A percentile compares a stretch with the other conserved stretches of the same genome.
Evolutionary conservation across 2,113 vertebrate species (phyloP).

Genomic region (Neodontobutis hainanensis): DNA sequence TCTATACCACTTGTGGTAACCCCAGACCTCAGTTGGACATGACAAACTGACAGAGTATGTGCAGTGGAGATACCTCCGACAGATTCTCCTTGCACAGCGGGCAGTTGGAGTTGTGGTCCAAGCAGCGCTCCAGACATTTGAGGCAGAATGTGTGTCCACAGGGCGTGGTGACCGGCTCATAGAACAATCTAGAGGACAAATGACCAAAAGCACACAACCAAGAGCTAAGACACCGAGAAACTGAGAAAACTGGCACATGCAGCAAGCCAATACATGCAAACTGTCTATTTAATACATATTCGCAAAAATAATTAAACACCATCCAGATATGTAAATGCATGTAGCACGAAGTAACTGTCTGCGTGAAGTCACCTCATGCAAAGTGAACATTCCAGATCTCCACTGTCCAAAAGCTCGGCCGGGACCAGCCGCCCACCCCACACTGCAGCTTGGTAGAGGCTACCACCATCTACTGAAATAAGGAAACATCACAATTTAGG

Average conservation of each 20-base stretch:
- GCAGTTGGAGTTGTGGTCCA: slow-evolving; percentile 90
- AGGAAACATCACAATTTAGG: not conserved
- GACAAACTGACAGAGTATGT: not conserved
- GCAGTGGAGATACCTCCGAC: slow-evolving; percentile 79
- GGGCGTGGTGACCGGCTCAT: slow-evolving; percentile 90
- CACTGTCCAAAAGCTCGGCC: slow-evolving; percentile 80
- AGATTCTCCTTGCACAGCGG: slow-evolving; percentile 93
- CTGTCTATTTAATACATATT: no score
- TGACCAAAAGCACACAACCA: slow-evolving; percentile 2
- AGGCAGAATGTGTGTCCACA: slow-evolving; percentile 95
- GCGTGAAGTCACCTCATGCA: slow-evolving; percentile 87
- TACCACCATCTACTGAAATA: slow-evolving; percentile 70
- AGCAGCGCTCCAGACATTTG: slow-evolving; percentile 92
- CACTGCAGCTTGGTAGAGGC: slow-evolving; percentile 20
- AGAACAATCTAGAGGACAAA: slow-evolving; percentile 83
- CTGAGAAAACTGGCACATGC: no score
- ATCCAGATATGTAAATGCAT: no score
- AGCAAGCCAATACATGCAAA: no score
- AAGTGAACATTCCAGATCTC: slow-evolving; percentile 91
- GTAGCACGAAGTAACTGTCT: not conserved
- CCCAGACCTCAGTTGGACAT: not conserved
- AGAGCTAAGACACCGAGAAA: not conserved
- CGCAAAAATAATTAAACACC: no score
- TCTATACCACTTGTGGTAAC: no score
- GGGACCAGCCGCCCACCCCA: slow-evolving; percentile 67